phyloP scores from a whole-genome alignment of 2,797 vertebrate species.

The Oreochromis grahami region DNA sequence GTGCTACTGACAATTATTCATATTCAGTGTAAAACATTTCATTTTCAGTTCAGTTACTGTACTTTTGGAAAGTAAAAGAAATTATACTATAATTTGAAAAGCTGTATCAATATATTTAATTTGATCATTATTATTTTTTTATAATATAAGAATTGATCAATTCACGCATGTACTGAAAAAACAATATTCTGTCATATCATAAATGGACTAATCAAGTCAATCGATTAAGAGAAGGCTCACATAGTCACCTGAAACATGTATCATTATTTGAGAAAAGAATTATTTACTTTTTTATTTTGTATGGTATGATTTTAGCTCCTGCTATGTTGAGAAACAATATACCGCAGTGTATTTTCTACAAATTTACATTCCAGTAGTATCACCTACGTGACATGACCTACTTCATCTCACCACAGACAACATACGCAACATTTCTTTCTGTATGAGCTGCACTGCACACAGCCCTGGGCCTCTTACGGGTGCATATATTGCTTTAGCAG shows the following conservation, averaged over 20 bases:
- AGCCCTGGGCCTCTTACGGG: background rate
- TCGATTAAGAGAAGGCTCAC: background rate
- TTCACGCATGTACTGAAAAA: background rate
- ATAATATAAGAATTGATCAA: background rate
- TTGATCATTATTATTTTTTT: background rate
- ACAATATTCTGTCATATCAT: background rate
- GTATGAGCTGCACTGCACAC: background rate
- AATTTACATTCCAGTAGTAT: background rate
- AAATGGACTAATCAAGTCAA: background rate
- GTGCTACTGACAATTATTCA: background rate
- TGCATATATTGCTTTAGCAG: conserved; percentile 21
- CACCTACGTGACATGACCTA: conserved; percentile 12
- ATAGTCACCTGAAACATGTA: background rate
- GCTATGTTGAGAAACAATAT: background rate
- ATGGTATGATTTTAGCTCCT: background rate
- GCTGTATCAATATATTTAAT: background rate
- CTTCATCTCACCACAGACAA: background rate
- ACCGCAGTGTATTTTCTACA: background rate
- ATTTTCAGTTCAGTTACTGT: background rate
- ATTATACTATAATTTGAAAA: background rate
- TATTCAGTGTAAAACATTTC: background rate
- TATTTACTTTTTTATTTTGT: background rate
- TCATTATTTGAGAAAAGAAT: background rate
- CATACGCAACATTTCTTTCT: conserved; percentile 9
- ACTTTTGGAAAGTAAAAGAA: background rate